Base-by-base conservation (phyloP, 35 echinoderm and acorn worm species). In the Stichopus chloronotus region DNA sequence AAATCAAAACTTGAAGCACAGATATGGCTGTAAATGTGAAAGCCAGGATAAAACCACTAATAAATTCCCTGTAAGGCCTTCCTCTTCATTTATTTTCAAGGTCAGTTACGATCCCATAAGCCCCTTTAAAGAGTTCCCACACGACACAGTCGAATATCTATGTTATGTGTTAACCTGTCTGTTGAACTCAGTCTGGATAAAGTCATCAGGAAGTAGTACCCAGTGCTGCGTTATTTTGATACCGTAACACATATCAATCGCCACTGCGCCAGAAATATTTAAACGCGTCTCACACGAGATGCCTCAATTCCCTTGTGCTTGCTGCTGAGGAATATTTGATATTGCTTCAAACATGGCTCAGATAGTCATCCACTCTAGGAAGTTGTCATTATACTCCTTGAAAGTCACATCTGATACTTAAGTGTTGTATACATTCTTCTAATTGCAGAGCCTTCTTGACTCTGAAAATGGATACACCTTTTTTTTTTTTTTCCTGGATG, bases 91-190 rank as follows among this genome's bases (percentile, higher is more conserved):
- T 17, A 23, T 85, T 59, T 85, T 12, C 7, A 85, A 85, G 14
- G 57, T 85, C 25, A 85, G 82, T 85, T 85, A 85, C 58, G 54
- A 85, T 52, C 79, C 79, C 79, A 53, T 82, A 55, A 82, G 17
- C 52, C 14, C 16, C 55, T 23, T 2, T 82, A 54, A 54, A 82
- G n/a, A 85, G 82, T 85, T 85, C 82, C 82, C 82, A 58, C 9
- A 55, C 65, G 87, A 54, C 87, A 23, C 6, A 3, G 30, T 43
- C 52, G 80, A 83, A 9, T 43, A 83, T 52, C 52, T 83, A 16
- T 53, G 80, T 57, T 14, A 57, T 83, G 80, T 83, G 55, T 83
- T 83, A 30, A 74, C 69, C 69, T 19, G 17, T n/a, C 69, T 74
- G 17, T 24, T 74, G 13, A 74, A 19, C 69, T 19, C 7, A n/a